These are phyloP conservation scores for Alviniconcha marisindica DNA, from an alignment of 1,140 invertebrate genomes.

Conservation along the genomic window DNA sequence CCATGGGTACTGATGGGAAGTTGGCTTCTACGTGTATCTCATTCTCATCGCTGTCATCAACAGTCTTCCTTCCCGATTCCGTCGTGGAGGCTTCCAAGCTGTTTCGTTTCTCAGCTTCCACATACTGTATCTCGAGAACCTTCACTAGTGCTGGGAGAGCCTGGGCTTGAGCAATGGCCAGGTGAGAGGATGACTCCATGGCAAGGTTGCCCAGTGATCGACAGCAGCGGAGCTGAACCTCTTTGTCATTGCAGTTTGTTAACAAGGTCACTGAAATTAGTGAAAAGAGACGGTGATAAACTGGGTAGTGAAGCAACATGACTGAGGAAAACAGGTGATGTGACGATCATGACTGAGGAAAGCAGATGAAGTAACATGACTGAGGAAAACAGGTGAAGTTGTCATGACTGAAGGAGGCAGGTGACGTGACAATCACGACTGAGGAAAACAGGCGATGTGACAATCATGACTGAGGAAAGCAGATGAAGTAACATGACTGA, in stretches of 20 bases:
- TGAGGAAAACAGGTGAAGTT: too few relatives aligned
- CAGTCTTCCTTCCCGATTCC: too few relatives aligned
- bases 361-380: too few relatives aligned
- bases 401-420: too few relatives aligned
- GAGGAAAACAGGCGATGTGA: too few relatives aligned
- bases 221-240: slow-evolving; percentile 31
- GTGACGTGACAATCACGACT: too few relatives aligned
- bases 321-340: too few relatives aligned
- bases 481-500: too few relatives aligned
- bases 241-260: not conserved
- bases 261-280: slow-evolving; percentile 25
- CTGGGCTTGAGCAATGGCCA: not conserved
- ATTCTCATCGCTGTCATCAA: not conserved
- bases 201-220: slow-evolving; percentile 26
- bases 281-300: too few relatives aligned
- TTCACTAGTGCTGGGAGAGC: not conserved
- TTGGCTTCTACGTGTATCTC: not conserved
- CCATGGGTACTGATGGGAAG: slow-evolving; percentile 23
- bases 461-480: too few relatives aligned
- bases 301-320: too few relatives aligned
- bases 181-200: not conserved
- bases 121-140: slow-evolving; percentile 14
- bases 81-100: not conserved
- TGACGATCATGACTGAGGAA: too few relatives aligned
- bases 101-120: not conserved